A percentile compares a stretch with the other conserved stretches of the same genome.
phyloP scores from a whole-genome alignment of 2,888 invertebrate genomes.

The Callyntrura sp. region DNA sequence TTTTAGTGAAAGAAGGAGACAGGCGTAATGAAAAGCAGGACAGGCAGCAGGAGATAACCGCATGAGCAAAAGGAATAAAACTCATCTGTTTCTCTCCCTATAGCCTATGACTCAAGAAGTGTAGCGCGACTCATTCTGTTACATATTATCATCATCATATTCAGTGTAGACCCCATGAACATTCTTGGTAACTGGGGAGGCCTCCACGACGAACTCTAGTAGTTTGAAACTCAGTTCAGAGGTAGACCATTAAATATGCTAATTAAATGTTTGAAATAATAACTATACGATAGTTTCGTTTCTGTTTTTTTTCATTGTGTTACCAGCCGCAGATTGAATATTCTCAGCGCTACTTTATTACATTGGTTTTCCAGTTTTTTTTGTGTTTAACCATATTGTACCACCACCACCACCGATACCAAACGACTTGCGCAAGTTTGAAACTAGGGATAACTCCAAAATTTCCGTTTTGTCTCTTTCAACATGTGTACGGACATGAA shows the following conservation, averaged over 20 bases:
- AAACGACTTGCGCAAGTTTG: not conserved
- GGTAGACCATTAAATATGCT: no score
- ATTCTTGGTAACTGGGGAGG: constrained; percentile 38
- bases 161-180: constrained; percentile 62
- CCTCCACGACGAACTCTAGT: no score
- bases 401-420: not conserved
- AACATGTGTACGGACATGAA: not conserved
- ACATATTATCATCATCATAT: no score
- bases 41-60: constrained; percentile 73
- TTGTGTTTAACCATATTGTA: constrained; percentile 29
- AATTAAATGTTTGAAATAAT: no score
- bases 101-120: constrained; percentile 15
- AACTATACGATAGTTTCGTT: no score
- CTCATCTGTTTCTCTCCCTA: constrained; percentile 35
- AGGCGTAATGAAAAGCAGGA: constrained; percentile 71
- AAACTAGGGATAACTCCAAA: constrained; percentile 45
- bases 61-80: constrained; percentile 51
- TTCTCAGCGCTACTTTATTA: not conserved
- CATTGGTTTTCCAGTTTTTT: constrained; percentile 3
- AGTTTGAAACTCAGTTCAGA: no score
- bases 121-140: no score
- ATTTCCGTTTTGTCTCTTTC: constrained; percentile 28
- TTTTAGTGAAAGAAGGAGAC: constrained; percentile 70
- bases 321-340: no score
- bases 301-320: no score